phyloP scores from a whole-genome alignment of 2,797 vertebrate species.

The Gorsachius magnificus region DNA sequence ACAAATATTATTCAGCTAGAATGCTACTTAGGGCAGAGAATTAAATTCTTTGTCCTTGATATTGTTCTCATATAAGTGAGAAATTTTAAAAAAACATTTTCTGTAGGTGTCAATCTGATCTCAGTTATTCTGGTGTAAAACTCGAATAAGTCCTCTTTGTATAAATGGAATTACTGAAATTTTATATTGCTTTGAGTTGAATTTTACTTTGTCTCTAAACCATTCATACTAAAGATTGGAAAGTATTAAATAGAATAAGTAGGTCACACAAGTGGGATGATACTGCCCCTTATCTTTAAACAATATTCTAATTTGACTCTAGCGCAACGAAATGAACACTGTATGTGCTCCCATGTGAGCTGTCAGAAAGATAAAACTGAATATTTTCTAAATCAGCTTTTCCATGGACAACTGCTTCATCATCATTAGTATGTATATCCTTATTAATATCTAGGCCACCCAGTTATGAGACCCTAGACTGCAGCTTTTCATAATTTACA shows the following conservation, averaged over 20 bases:
- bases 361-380: conserved; percentile 78
- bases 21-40: not conserved
- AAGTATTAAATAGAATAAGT: conserved; percentile 71
- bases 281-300: conserved; percentile 75
- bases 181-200: not conserved
- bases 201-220: conserved; percentile 23
- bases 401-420: conserved; percentile 75
- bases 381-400: conserved; percentile 76
- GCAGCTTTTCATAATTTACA: conserved; percentile 57
- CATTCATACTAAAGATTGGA: conserved; percentile 49
- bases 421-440: conserved; percentile 79
- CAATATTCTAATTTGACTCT: conserved; percentile 74
- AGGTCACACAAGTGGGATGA: conserved; percentile 68
- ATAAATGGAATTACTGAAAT: not conserved
- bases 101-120: not conserved
- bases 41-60: not conserved
- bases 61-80: not conserved
- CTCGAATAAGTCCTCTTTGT: not conserved
- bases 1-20: not conserved
- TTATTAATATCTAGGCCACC: conserved; percentile 76
- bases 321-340: conserved; percentile 50
- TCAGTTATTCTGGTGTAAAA: not conserved
- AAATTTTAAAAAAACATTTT: not conserved
- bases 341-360: conserved; percentile 62
- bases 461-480: conserved; percentile 46